These are phyloP conservation scores for Phoenicopterus ruber DNA, from an alignment of 2,113 vertebrate genomes.

Conservation along the genomic window DNA sequence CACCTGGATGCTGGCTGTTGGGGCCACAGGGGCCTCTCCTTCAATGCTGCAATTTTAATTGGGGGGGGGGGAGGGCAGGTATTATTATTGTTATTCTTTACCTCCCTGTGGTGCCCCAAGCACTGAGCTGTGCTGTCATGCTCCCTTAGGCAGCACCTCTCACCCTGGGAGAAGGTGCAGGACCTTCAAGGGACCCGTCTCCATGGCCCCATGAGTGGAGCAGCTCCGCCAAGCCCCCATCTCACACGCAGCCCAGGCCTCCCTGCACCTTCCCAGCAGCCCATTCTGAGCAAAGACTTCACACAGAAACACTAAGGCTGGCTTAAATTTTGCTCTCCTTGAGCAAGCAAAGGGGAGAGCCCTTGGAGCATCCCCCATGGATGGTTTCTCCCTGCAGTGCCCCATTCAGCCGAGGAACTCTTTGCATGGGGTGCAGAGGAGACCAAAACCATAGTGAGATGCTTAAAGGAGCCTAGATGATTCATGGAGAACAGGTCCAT, in stretches of 20 bases:
- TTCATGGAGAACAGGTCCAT: background rate
- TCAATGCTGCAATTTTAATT: background rate
- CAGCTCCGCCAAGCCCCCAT: background rate
- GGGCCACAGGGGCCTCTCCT: background rate
- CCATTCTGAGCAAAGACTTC: background rate
- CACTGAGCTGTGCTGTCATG: background rate
- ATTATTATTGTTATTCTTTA: background rate
- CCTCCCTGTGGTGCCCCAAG: background rate
- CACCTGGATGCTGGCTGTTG: background rate
- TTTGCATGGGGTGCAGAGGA: background rate
- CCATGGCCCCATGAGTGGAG: rapidly evolving
- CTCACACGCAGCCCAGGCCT: background rate
- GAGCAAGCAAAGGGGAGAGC: background rate
- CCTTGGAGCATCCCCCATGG: background rate
- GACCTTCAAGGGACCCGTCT: background rate
- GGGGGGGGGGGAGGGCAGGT: no score
- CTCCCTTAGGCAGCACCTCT: background rate
- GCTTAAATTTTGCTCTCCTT: background rate
- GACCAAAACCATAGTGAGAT: background rate
- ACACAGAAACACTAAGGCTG: background rate
- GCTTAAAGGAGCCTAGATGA: background rate
- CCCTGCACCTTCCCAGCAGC: background rate
- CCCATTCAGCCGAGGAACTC: background rate
- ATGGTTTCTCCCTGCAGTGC: background rate
- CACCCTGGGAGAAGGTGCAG: background rate